Base-by-base conservation (phyloP, 1,140 invertebrate species). In the Cotesia chilonis region DNA sequence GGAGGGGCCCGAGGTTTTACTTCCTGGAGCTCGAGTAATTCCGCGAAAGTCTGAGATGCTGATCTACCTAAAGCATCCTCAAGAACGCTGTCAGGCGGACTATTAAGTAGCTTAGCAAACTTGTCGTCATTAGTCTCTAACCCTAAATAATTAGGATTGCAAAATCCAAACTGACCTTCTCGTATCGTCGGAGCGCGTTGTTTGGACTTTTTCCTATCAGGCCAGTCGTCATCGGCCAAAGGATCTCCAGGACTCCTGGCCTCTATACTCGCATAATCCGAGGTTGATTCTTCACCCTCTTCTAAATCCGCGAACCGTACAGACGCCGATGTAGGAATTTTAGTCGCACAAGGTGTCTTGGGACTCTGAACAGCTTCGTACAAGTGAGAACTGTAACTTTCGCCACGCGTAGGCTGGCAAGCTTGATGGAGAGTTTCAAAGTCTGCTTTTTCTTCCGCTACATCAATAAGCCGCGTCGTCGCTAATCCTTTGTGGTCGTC, bases 251-350 rank as follows among this genome's bases (percentile, higher is more conserved):
- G 86, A 81, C 86, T 87, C n/a, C 85, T 76, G 0, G 90, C 90
- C 79, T 92, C 93, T 47, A 93, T 92, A 76, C 92, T 93, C 35
- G 91, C 91, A 78, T 94, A 94, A 78, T 94, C 93, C 0, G 92
- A 94, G 0, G 92, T 94, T 0, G 91, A 91, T 74, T 92, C 91
- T 35, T 90, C 90, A 1, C 88, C 90, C 75, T 92, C 90, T 74
- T 90, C 88, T 0, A 89, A 80, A 64, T 88, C 87, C 0, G 87
- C 89, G 75, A 92, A 92, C 37, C 90, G 81, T 0, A 91, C 90
- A 2, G 91, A 91, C 0, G 90, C 89, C 0, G 91, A 91, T n/a
- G 89, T 90, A 0, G 90, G 88, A n/a, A 92, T 87, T 67, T 89
- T 88, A 1, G 89, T 88, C 2, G 89, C 88, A 10, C 87, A 85